Percentiles rank a stretch among this genome's conserved stretches.
These are phyloP conservation scores for Psittacula cyanocephala DNA, from an alignment of 2,113 vertebrate species.

Conservation along the genomic window DNA sequence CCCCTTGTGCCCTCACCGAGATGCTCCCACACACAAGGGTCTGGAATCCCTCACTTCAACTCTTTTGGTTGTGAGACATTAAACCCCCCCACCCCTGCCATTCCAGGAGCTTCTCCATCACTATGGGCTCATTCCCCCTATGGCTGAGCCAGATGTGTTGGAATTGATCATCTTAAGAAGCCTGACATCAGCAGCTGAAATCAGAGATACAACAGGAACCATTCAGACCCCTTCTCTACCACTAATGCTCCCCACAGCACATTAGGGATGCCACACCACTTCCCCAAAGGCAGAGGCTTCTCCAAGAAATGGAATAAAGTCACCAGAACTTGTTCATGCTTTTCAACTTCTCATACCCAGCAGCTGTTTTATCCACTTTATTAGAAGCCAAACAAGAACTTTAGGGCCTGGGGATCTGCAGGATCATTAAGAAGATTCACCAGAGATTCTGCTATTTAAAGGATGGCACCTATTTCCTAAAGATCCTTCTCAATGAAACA, in stretches of 20 bases:
- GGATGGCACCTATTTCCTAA: not conserved
- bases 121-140: not conserved
- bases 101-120: not conserved
- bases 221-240: fast-evolving
- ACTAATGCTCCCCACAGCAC: not conserved
- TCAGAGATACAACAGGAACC: not conserved
- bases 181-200: not conserved
- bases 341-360: not conserved
- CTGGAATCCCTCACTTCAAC: not conserved
- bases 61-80: not conserved
- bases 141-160: not conserved
- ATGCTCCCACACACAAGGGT: not conserved
- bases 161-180: not conserved
- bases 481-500: not conserved
- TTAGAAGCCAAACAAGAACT: not conserved
- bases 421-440: not conserved
- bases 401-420: not conserved
- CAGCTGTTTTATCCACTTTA: not conserved
- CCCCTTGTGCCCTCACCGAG: not conserved
- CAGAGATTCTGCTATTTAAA: not conserved
- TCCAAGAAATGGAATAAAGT: not conserved
- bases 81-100: not conserved
- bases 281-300: not conserved
- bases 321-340: not conserved
- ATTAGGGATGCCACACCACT: not conserved